Base-by-base conservation (phyloP, 2,888 invertebrate genomes). In the Meganola albula region DNA sequence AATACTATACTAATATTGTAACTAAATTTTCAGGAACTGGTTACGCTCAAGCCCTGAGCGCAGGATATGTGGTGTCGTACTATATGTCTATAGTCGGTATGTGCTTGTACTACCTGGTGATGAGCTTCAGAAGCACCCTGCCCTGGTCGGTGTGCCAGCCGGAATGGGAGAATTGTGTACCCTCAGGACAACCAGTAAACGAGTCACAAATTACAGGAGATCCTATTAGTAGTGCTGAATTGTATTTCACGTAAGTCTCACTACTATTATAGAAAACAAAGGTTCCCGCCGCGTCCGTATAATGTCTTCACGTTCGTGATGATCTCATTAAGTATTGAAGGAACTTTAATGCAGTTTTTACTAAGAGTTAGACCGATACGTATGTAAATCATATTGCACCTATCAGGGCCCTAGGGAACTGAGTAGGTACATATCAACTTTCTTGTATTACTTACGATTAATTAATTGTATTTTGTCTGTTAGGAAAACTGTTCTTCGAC, bases 51-150 rank as follows among this genome's bases (percentile, higher is more conserved):
- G 84, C 89, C 2, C 63, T 91, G 0, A 89, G 89, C 1, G 89
- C 90, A 3, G 65, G 83, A 16, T 90, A 89, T 45, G 90, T 94
- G 1, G 88, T 92, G 1, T 90, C 92, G 0, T 95, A 94, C 67
- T 95, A 94, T 65, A 92, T 92, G 34, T 90, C 92, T 0, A 76
- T 94, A 29, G 90, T 94, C 76, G 92, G 91, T 0, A 65, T 94
- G 12, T 92, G 92, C 2, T 64, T 94, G 1, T 93, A 89, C 67
- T 95, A 94, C 70, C 76, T 94, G 50, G 70, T 89, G 8, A 89
- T 91, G 57, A 94, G 93, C 24, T 93, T 93, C 62, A 88, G 88
- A 44, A 53, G 88, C 0, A 87, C 88, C 1, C 70, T 94, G 27
- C 94, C 94, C 0, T 95, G 94, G 94, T 80, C 93, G 0, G 65